phyloP scores from a whole-genome alignment of 1,140 invertebrate genomes.

The Neodiprion virginianus region DNA sequence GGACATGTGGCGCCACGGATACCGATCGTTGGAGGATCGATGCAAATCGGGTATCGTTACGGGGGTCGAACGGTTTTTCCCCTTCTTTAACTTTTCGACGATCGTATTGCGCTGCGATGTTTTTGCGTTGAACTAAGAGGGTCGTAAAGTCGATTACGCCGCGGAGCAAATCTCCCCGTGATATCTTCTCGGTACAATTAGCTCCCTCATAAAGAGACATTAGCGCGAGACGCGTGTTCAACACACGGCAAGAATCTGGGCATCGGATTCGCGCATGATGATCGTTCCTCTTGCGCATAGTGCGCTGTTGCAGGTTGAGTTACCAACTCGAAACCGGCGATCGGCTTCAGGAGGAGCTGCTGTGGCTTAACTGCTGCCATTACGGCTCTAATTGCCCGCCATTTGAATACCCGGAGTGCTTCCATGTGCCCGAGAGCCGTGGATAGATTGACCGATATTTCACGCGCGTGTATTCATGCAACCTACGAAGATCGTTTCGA shows the following conservation, averaged over 20 bases:
- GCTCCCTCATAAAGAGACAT: constrained; percentile 39
- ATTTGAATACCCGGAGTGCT: constrained; percentile 39
- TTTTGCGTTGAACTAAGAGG: constrained; percentile 19
- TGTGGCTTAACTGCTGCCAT: constrained; percentile 38
- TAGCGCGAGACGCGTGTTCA: constrained; percentile 37
- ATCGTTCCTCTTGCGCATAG: background rate
- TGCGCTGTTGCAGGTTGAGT: constrained; percentile 23
- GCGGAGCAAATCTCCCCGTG: constrained; percentile 26
- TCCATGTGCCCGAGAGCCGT: background rate
- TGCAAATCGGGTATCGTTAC: too few species aligned
- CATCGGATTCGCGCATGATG: background rate
- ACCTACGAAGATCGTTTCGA: too few species aligned
- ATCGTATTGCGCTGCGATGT: too few species aligned
- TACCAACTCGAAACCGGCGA: constrained; percentile 26
- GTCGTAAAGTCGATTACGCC: constrained; percentile 40
- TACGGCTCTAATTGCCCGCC: constrained; percentile 42
- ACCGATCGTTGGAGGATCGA: too few species aligned
- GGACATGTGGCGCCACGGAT: too few species aligned
- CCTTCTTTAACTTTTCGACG: too few species aligned
- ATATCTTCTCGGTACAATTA: constrained; percentile 36
- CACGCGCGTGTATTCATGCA: background rate
- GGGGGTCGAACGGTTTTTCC: too few species aligned
- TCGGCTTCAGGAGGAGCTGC: constrained; percentile 8
- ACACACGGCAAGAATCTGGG: constrained; percentile 34
- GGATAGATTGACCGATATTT: constrained; percentile 28